phyloP scores from a whole-genome alignment of 2,888 invertebrate species.

The Watsonalla binaria region DNA sequence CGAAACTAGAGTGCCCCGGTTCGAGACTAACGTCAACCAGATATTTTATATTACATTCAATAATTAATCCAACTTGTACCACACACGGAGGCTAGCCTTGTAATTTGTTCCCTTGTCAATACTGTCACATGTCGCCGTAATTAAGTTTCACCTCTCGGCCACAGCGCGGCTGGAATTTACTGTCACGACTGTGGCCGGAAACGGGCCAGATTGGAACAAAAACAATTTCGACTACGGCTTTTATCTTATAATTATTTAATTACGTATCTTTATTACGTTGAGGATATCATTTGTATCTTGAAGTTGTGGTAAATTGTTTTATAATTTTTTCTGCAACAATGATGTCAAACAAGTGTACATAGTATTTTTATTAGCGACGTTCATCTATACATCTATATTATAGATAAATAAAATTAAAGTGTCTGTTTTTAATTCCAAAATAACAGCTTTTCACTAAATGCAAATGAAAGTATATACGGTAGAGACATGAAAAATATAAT shows the following conservation, averaged over 20 bases:
- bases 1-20: too few relatives aligned
- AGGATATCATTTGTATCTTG: background rate
- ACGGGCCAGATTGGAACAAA: background rate
- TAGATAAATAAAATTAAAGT: too few relatives aligned
- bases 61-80: slow-evolving; percentile 8
- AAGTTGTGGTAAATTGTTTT: too few relatives aligned
- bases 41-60: background rate
- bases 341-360: too few relatives aligned
- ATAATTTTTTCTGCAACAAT: too few relatives aligned
- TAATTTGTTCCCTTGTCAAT: slow-evolving; percentile 43
- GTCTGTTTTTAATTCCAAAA: too few relatives aligned
- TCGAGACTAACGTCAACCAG: too few relatives aligned
- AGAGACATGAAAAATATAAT: too few relatives aligned
- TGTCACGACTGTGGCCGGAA: slow-evolving; percentile 3
- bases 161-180: slow-evolving; percentile 26
- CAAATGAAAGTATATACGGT: too few relatives aligned
- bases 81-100: slow-evolving; percentile 25
- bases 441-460: too few relatives aligned
- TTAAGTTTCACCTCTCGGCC: slow-evolving; percentile 51
- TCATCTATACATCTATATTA: too few relatives aligned
- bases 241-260: background rate
- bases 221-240: background rate
- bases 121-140: slow-evolving; percentile 44
- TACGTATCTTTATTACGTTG: background rate
- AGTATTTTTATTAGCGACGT: too few relatives aligned